Percentiles rank a stretch among this genome's conserved stretches.
Conservation (phyloP, 2,888 invertebrate genomes). For the Drosophila mulleri region DNA sequence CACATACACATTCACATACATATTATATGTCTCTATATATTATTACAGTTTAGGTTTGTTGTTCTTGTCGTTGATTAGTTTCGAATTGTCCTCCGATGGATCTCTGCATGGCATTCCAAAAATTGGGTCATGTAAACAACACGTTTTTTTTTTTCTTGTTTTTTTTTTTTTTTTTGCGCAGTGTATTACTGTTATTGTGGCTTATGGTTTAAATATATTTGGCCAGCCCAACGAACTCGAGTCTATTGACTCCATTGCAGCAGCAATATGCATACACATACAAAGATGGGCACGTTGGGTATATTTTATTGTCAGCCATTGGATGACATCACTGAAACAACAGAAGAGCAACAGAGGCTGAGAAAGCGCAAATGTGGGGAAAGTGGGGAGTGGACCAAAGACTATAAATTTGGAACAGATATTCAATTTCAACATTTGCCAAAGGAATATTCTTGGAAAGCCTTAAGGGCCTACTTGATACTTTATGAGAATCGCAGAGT, state of each 20-base stretch:
- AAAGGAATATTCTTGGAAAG: not conserved
- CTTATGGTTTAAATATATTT: slow-evolving; percentile 1
- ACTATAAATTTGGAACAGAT: not conserved
- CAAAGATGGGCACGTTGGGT: not conserved
- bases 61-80: not conserved
- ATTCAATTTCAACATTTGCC: not conserved
- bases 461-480: not conserved
- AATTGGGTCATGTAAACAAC: not conserved
- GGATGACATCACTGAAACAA: slow-evolving; percentile 4
- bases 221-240: not conserved
- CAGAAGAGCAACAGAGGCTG: not conserved
- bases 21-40: not conserved
- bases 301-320: not conserved
- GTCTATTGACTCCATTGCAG: slow-evolving; percentile 2
- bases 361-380: not conserved
- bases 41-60: not conserved
- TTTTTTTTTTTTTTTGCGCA: not conserved
- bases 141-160: not conserved
- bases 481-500: slow-evolving; percentile 3
- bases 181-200: not conserved
- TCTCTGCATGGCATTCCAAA: not conserved
- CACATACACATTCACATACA: not conserved
- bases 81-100: not conserved
- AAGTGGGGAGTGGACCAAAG: not conserved
- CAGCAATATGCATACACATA: not conserved